Evolutionary conservation across 2,888 invertebrate genomes (phyloP).

Genomic region (Venusia cambrica): DNA sequence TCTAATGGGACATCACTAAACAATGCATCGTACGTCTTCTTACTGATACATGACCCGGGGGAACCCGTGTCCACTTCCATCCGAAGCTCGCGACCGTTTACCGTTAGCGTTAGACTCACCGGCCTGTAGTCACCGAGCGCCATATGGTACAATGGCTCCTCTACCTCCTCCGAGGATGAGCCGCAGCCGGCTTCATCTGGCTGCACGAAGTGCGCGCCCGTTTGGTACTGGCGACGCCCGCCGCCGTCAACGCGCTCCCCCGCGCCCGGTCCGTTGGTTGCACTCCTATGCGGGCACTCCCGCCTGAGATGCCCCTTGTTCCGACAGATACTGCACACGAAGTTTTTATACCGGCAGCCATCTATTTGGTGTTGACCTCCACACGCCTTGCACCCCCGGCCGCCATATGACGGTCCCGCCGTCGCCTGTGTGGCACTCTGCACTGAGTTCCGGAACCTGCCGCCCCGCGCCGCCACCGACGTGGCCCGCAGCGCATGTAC

Average conservation of each 20-base stretch:
- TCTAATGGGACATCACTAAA: constrained; percentile 11
- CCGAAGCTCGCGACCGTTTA: constrained; percentile 14
- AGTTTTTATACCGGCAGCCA: constrained; percentile 2
- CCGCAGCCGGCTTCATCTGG: neutral
- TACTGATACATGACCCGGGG: constrained; percentile 30
- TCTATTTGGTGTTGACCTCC: constrained; percentile 1
- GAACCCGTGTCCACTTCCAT: constrained; percentile 34
- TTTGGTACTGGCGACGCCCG: neutral
- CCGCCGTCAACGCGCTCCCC: neutral
- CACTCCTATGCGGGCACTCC: neutral
- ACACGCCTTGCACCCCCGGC: neutral
- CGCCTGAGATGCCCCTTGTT: constrained; percentile 7
- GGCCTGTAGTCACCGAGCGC: constrained; percentile 4
- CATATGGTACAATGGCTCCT: constrained; percentile 2
- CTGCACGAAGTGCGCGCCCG: neutral
- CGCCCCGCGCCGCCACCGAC: neutral
- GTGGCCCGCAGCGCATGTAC: constrained; percentile 3
- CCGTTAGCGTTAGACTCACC: constrained; percentile 1
- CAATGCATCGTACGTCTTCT: constrained; percentile 6
- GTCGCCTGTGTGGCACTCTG: too few species aligned
- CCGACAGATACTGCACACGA: constrained; percentile 1
- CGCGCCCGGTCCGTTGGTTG: neutral
- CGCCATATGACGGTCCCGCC: too few species aligned
- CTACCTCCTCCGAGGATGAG: neutral
- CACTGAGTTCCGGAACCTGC: neutral